Percentiles rank a stretch among this genome's conserved stretches.
Conservation (phyloP, 2,888 invertebrate genomes). For the Pyrocoelia pectoralis region DNA sequence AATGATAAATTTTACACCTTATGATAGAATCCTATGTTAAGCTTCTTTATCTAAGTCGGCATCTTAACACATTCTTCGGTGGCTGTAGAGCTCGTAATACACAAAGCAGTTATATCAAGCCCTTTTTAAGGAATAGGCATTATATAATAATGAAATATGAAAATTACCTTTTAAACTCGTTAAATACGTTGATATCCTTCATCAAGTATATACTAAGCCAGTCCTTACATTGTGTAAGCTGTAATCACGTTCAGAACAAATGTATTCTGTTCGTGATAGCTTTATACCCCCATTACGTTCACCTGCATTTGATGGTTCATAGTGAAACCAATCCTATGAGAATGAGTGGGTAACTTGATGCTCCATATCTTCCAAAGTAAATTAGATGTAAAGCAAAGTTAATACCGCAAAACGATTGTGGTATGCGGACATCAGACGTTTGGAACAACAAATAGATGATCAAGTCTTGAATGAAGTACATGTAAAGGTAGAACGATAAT, state of each 20-base stretch:
- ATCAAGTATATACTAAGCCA: slow-evolving; percentile 2
- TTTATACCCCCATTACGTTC: slow-evolving; percentile 24
- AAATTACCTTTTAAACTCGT: slow-evolving; percentile 30
- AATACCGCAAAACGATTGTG: slow-evolving; percentile 21
- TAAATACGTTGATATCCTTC: slow-evolving; percentile 4
- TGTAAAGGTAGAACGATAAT: slow-evolving; percentile 41
- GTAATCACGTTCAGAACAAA: slow-evolving; percentile 24
- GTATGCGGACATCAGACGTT: background rate
- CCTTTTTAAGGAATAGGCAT: slow-evolving; percentile 32
- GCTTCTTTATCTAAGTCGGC: slow-evolving; percentile 44
- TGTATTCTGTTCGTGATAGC: slow-evolving; percentile 25
- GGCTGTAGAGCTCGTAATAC: slow-evolving; percentile 41
- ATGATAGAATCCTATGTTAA: slow-evolving; percentile 42
- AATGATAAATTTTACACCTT: slow-evolving; percentile 48
- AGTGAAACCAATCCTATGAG: slow-evolving; percentile 14
- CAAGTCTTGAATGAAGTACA: slow-evolving; percentile 23
- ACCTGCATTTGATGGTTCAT: slow-evolving; percentile 20
- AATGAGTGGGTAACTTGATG: slow-evolving; percentile 23
- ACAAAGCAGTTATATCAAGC: slow-evolving; percentile 40
- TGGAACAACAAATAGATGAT: slow-evolving; percentile 20
- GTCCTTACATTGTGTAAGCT: slow-evolving; percentile 23
- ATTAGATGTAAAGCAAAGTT: slow-evolving; percentile 20
- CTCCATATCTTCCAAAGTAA: slow-evolving; percentile 20
- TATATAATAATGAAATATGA: slow-evolving; percentile 40
- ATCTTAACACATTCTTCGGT: slow-evolving; percentile 45